Evolutionary conservation across 2,888 invertebrate species (phyloP), one percentile per base, ranked within the genome.

Genomic region (Rhagophthalmus giganteus): DNA sequence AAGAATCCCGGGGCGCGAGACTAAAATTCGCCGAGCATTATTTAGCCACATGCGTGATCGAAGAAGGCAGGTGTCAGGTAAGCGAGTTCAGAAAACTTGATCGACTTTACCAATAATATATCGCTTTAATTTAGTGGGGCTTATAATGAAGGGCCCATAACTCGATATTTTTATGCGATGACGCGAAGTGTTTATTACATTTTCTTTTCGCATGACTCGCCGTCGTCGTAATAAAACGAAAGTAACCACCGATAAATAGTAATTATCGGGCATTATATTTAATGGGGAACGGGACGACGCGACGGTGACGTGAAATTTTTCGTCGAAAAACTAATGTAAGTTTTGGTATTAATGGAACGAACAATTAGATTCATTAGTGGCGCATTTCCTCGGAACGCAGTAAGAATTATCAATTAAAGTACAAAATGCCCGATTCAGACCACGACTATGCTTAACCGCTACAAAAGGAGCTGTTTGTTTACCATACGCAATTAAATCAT

Each of bases 331-430:
- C n/a, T n/a, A n/a, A n/a, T n/a, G n/a, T 26, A 25, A 33, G 30
- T 40, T 55, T 28, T 11, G 42, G 39, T 51, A 55, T 47, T 60
- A 62, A 64, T 64, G 64, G 61, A 58, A 57, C 55, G 44, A 57
- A 63, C 64, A 67, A 66, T 67, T 66, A 68, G 62, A 62, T 64
- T 70, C 70, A 70, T 71, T 71, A 69, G 65, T 56, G 60, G 65
- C 62, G 65, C 70, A 68, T 57, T 69, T 66, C 64, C 67, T 62
- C 67, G 69, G 67, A 71, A 71, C 69, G 64, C 55, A 63, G 66
- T 70, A 69, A 69, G 65, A 60, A 56, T 61, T 61, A 62, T 63
- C 61, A 63, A 63, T 63, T 63, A 63, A 59, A 63, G 57, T 58
- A 58, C 61, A 60, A 60, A 58, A 58, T 54, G 46, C 47, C 49